These are phyloP conservation scores for Acrocera orbiculus DNA, from an alignment of 2,888 invertebrate species.

Conservation along the genomic window DNA sequence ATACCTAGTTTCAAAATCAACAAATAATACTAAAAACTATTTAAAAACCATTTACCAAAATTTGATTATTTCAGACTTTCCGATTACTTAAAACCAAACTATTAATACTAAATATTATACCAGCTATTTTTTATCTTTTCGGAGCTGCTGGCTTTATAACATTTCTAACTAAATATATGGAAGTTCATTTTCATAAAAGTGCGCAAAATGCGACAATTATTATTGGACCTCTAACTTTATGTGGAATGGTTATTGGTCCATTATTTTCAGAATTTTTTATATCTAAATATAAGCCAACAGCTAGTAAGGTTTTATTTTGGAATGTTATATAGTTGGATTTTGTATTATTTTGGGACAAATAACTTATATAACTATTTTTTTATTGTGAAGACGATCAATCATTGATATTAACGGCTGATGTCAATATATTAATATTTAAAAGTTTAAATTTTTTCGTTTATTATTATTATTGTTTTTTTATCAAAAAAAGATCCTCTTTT, in stretches of 20 bases:
- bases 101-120: conserved; percentile 45
- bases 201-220: conserved; percentile 47
- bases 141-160: conserved; percentile 48
- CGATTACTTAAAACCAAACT: conserved; percentile 45
- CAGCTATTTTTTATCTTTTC: conserved; percentile 46
- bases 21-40: no score
- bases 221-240: conserved; percentile 41
- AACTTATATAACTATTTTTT: conserved; percentile 36
- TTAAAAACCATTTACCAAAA: conserved; percentile 2
- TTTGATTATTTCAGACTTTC: no score
- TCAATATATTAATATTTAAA: no score
- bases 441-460: no score
- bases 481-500: no score
- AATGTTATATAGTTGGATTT: conserved; percentile 40
- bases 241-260: conserved; percentile 42
- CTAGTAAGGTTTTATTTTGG: conserved; percentile 41
- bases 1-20: no score
- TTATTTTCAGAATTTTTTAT: conserved; percentile 40
- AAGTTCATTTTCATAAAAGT: conserved; percentile 50
- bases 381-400: conserved; percentile 37
- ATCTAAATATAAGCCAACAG: conserved; percentile 40
- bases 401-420: no score
- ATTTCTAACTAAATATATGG: conserved; percentile 55
- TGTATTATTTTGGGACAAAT: conserved; percentile 36
- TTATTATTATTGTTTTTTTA: no score